Base-by-base conservation (phyloP, 2,888 invertebrate species). In the Caenorhabditis macrosperma region DNA sequence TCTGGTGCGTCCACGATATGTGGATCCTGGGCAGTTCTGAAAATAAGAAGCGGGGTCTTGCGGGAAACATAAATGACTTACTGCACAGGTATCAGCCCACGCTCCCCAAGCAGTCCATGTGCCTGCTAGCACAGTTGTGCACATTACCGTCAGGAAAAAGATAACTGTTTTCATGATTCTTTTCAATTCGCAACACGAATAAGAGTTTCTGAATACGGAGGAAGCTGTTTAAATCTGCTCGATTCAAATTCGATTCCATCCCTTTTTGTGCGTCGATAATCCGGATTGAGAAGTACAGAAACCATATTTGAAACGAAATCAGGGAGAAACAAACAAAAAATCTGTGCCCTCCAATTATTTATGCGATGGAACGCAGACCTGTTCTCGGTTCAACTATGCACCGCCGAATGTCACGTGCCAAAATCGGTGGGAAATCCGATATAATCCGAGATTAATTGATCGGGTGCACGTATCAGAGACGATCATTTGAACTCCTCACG, bases 1-100 rank as follows among this genome's bases (percentile, higher is more conserved):
- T 30, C 78, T 24, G n/a, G 72, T 74, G n/a, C 78, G 72, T 54
- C 78, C 78, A 24, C 78, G 78, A 20, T 77, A 77, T 5, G 61
- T 63, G 5, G 60, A 5, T 55, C 46, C 48, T 10, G 78, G 72
- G 60, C 78, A 78, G 33, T 78, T 69, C 78, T 78, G 55, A 61
- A 72, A 41, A 12, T 38, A 38, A 38, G 15, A 12, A 3, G 9
- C 15, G 38, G 15, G n/a, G n/a, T 41, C 15, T 41, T 41, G 10
- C 22, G 9, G 15, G 20, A 4, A 61, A 9, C 3, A 24, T n/a
- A 61, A n/a, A n/a, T 0, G 5, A 55, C 72, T 22, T 64, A 78
- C 78, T 26, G 50, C 52, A 46, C 78, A 78, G 5, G 67, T 64
- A 59, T 78, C 69, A 28, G 67, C 46, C 78, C 78, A 72, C 54